Base-by-base conservation (phyloP, 2,113 vertebrate species). In the Pomatorhinus ruficollis region DNA sequence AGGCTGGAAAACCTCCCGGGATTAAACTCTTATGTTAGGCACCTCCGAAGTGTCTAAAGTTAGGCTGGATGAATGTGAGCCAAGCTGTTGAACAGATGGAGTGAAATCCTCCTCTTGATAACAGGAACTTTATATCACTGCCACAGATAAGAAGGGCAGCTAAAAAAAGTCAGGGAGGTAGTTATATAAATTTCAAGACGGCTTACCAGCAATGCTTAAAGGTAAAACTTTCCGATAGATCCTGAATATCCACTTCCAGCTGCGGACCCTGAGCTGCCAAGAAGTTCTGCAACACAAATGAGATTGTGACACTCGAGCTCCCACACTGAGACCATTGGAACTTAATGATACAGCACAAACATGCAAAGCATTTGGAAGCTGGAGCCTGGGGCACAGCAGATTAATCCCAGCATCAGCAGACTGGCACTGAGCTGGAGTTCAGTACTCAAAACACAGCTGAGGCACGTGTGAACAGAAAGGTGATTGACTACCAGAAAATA, bases 61-160 rank as follows among this genome's bases (percentile, higher is more conserved):
- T 96, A 96, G 96, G 71, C 89, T 95, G 94, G 95, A 95, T 96
- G 95, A 97, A 87, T 18, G 72, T 52, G 6, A 96, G 95, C 94
- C 93, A 96, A 96, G 96, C 93, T 96, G 96, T 30, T 83, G 96
- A 97, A 95, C 95, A 96, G 96, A 96, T 96, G 93, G 96, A 97
- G 88, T 64, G 69, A 97, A 97, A 97, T 97, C 96, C 96, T 96
- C 90, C 92, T 96, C 96, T 86, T 92, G 93, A 90, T 94, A 96
- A 95, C 95, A 95, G 94, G 95, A 96, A 96, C 96, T 96, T 95
- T 93, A 76, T 95, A 96, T 70, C 93, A 50, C 83, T 89, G 96
- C 96, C 92, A 92, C 21, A 49, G 95, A 95, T 93, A 96, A 96
- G 92, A 97, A 96, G 96, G 96, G 92, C 93, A 93, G 92, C 95